These are phyloP conservation scores for Vireo griseus DNA, from an alignment of 2,797 vertebrate genomes.

Conservation along the genomic window DNA sequence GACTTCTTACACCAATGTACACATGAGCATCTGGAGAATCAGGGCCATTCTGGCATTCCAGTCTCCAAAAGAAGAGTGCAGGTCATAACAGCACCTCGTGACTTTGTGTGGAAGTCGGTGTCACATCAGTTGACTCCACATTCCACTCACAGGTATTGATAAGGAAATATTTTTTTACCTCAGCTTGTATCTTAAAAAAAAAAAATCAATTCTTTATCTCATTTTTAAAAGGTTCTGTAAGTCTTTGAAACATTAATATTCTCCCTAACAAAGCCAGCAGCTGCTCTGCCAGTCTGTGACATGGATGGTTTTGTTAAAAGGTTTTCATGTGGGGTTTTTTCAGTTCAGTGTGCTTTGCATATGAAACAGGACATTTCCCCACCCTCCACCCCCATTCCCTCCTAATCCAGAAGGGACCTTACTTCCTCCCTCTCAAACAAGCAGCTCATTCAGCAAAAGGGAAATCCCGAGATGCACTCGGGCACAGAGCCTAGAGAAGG, in stretches of 20 bases:
- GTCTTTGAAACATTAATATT: constrained; percentile 71
- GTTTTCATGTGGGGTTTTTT: constrained; percentile 34
- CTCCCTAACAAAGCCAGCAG: constrained; percentile 70
- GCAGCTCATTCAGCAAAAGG: constrained; percentile 84
- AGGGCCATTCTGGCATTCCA: neutral
- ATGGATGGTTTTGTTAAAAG: constrained; percentile 72
- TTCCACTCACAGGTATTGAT: neutral
- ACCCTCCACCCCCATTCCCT: constrained; percentile 64
- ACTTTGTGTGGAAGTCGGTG: neutral
- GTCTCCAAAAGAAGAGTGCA: neutral
- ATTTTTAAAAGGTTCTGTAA: neutral
- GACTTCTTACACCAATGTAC: neutral
- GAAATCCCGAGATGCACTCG: constrained; percentile 78
- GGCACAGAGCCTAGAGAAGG: constrained; percentile 63
- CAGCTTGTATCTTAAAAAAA: neutral
- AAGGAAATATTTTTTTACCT: neutral
- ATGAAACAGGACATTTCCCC: constrained; percentile 82
- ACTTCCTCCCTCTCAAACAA: constrained; percentile 86
- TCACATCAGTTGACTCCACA: neutral
- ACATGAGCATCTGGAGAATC: neutral
- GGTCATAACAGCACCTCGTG: rapidly evolving
- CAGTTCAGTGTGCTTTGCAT: constrained; percentile 78
- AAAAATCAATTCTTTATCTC: neutral
- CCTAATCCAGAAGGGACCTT: constrained; percentile 82
- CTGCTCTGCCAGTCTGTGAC: constrained; percentile 74